Base-by-base conservation (phyloP, 2,888 invertebrate species). In the Plutella xylostella region DNA sequence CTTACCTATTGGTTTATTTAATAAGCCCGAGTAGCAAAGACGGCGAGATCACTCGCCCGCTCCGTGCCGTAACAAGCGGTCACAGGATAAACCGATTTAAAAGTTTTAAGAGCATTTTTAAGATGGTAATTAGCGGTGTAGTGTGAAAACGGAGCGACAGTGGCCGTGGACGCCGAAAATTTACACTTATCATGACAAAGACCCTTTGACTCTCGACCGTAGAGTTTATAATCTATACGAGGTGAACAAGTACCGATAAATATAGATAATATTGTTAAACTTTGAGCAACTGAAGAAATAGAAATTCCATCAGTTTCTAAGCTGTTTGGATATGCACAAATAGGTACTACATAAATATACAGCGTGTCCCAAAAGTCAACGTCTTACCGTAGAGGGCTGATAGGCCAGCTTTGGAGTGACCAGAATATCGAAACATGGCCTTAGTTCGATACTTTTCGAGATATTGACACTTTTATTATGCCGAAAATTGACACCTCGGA, bases 91-190 rank as follows among this genome's bases (percentile, higher is more conserved):
- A 76, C 66, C 63, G 67, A 68, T 70, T 72, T 71, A 72, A n/a
- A 20, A 15, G 37, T 39, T 39, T 44, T 44, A 44, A 44, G 44
- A 38, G 65, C 67, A 72, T 69, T 65, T 58, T 62, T 62, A 60
- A 80, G 80, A 76, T 80, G 72, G 70, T 78, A 82, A 83, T 83
- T 83, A 83, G 78, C 77, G 63, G 55, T 63, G 68, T 60, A 70
- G 80, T 79, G 82, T 80, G 68, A 83, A 82, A 82, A 80, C 72
- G 70, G 69, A 72, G 76, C 68, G 82, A 82, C 82, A 80, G 72
- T 45, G 63, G 65, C 61, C 60, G 59, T 20, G 42, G 44, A 44
- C 44, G 63, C 79, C 73, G 61, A 75, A 75, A 76, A 76, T 78
- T 78, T 78, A 77, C 76, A 48, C 54, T 48, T 46, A 58, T 62